phyloP scores from a whole-genome alignment of 2,888 invertebrate genomes.

The Eupithecia insigniata region DNA sequence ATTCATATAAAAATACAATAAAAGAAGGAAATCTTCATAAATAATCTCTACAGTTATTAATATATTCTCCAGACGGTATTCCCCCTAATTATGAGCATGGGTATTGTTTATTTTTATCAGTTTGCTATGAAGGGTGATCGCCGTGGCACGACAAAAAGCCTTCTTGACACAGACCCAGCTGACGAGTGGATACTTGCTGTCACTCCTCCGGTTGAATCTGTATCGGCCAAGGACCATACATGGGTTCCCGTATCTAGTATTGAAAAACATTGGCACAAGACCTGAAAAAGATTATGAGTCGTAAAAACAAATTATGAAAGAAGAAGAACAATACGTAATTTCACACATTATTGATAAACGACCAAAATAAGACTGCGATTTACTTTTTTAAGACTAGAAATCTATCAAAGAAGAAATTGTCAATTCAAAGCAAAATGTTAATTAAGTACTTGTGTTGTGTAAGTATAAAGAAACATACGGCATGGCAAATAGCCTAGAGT shows the following conservation, averaged over 20 bases:
- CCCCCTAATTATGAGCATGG: conserved; percentile 50
- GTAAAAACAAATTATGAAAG: neutral
- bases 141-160: conserved; percentile 57
- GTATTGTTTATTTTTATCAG: conserved; percentile 53
- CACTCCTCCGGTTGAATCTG: conserved; percentile 60
- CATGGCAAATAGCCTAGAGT: too few species aligned
- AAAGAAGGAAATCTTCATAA: too few species aligned
- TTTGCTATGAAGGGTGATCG: conserved; percentile 49
- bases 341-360: too few species aligned
- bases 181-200: conserved; percentile 50
- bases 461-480: too few species aligned
- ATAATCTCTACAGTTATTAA: too few species aligned
- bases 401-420: too few species aligned
- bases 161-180: conserved; percentile 62
- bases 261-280: conserved; percentile 47
- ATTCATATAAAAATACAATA: too few species aligned
- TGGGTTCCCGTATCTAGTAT: conserved; percentile 58
- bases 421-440: too few species aligned
- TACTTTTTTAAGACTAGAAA: too few species aligned
- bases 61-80: neutral
- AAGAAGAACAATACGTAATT: too few species aligned
- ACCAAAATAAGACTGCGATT: neutral
- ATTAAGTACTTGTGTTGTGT: too few species aligned
- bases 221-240: conserved; percentile 52
- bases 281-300: conserved; percentile 13